Evolutionary conservation across 2,113 vertebrate genomes (phyloP), one percentile per base, ranked within the genome.

Genomic region (Aythya baeri): DNA sequence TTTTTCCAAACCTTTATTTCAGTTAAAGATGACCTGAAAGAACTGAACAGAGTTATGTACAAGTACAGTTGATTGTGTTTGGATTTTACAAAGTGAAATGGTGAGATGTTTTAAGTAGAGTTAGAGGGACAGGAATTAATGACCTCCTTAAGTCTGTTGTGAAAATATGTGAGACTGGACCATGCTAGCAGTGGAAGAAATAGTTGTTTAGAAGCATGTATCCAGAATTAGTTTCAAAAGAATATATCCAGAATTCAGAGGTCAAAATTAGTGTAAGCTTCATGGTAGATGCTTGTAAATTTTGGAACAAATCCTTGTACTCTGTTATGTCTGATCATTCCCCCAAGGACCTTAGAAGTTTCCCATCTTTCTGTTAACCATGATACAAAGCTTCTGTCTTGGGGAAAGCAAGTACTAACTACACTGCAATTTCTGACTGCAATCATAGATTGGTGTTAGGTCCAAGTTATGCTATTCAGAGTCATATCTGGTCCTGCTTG

Each of bases 161-260:
- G 3, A 59, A 88, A 63, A 58, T 17, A 4, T 7, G 13, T 44
- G 77, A 38, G 46, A 50, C 5, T 44, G 21, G 21, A 52, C 16
- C 54, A 3, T 27, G 9, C 16, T 65, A 25, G 31, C 72, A 5
- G 44, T 83, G n/a, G 50, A 74, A 71, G 23, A 81, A 88, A 49
- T 23, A 4, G 17, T 15, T 71, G 41, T 52, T 32, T 66, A 12
- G 18, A 63, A 70, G 10, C 10, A 55, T 1, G 0, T 31, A 23
- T 12, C 32, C 82, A 54, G 13, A 12, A 27, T 76, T 46, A 27
- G 41, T 55, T 34, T 66, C 13, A 18, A 63, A 63, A 68, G 11
- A 8, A 55, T 1, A 1, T 31, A 29, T 10, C 29, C 75, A 54
- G 15, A 13, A 27, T 76, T 46, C 23, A 0, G 2, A 44, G 3